phyloP scores from a whole-genome alignment of 2,113 vertebrate species.

The Hemiscyllium ocellatum region DNA sequence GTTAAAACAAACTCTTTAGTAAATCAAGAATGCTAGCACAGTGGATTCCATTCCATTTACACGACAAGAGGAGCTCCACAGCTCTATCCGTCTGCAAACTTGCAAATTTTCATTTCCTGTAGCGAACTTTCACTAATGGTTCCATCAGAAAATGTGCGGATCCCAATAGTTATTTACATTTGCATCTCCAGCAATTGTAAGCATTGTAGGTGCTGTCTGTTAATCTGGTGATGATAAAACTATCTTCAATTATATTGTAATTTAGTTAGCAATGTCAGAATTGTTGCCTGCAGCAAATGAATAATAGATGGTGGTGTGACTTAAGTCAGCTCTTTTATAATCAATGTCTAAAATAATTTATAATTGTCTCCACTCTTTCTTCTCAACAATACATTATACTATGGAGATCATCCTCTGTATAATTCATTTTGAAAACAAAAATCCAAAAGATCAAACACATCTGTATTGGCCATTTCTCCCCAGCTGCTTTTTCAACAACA shows the following conservation, averaged over 20 bases:
- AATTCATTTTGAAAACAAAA: not conserved
- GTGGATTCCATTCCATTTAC: not conserved
- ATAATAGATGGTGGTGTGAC: not conserved
- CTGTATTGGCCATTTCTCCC: not conserved
- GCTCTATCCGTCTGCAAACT: not conserved
- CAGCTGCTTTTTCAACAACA: not conserved
- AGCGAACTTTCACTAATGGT: not conserved
- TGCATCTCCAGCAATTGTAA: not conserved
- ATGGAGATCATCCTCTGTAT: no score
- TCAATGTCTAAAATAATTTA: not conserved
- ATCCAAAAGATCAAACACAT: not conserved
- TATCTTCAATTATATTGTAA: not conserved
- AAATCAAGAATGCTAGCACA: not conserved
- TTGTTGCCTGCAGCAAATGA: not conserved
- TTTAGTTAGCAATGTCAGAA: not conserved
- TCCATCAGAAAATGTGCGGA: not conserved
- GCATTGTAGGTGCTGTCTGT: not conserved
- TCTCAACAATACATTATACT: not conserved
- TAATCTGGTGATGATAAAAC: not conserved
- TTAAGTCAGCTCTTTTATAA: not conserved
- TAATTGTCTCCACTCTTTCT: not conserved
- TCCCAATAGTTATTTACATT: not conserved
- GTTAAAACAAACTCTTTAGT: not conserved
- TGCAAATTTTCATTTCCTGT: not conserved
- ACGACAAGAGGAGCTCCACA: not conserved